Evolutionary conservation across 53 echinoderm and acorn worm species (phyloP), one percentile per base, ranked within the genome.

Genomic region (Apostichopus leukothele): DNA sequence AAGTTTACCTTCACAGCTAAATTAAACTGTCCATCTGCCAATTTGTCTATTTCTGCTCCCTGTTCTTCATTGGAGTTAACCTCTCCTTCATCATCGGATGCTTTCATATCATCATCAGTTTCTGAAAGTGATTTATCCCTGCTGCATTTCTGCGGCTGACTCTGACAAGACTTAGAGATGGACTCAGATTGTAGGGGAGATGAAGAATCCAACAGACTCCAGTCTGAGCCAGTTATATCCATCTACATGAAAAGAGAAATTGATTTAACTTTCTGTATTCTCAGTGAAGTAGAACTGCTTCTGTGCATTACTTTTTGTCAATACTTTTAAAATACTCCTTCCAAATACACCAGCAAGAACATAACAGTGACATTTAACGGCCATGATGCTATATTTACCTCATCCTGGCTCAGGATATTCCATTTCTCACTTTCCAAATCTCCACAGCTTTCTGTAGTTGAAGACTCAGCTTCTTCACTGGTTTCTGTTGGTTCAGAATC

Each of bases 1-100:
- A 14, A 14, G 11, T 7, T 76, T 79, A 79, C 79, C 79, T 79
- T 79, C 51, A 79, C 16, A 11, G 79, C 79, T 79, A 79, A 79
- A 79, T 79, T 79, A 79, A 79, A 79, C 19, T 79, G 52, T 3
- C 79, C 79, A 79, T n/a, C 2, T 52, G 50, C 20, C 5, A n/a
- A 1, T 51, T 51, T 51, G 12, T 14, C 19, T 12, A 4, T n/a
- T 50, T 5, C 76, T 39, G 39, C 39, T 66, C 60, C 16, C 11
- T 66, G 20, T 11, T 23, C 63, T 63, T 13, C 63, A 0, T 63
- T 39, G 39, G 39, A 39, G 39, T 39, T 39, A 3, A 39, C 3
- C 39, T 39, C 39, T 39, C 39, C 39, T 39, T 39, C 39, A 39
- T 39, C 39, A 39, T 39, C 39, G 39, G 39, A 39, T 3, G 3